A percentile compares a stretch with the other conserved stretches of the same genome.
These are phyloP conservation scores for Rhaphigaster nebulosa DNA, from an alignment of 2,888 invertebrate genomes.

Conservation along the genomic window DNA sequence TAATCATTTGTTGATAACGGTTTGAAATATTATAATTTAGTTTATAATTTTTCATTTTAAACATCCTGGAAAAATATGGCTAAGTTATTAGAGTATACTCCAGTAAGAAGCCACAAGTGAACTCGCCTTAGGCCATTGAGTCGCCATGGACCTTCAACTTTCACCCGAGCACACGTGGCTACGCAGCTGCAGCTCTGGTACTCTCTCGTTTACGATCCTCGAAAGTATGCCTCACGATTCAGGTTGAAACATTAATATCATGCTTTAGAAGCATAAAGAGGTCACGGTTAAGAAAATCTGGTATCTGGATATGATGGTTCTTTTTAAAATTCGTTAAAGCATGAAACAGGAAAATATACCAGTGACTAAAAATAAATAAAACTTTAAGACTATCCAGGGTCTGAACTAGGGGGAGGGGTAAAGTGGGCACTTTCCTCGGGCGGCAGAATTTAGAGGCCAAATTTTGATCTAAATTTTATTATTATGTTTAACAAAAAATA, in stretches of 20 bases:
- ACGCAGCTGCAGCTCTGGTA: slow-evolving; percentile 5
- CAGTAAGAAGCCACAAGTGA: neutral
- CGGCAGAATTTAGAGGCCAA: too few species aligned
- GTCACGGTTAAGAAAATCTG: neutral
- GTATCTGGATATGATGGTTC: neutral
- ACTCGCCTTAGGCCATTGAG: slow-evolving; percentile 15
- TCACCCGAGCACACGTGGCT: slow-evolving; percentile 46
- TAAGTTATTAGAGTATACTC: neutral
- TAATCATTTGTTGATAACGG: neutral
- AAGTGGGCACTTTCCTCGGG: too few species aligned
- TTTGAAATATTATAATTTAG: neutral
- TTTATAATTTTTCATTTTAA: neutral
- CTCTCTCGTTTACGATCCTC: neutral
- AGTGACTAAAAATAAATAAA: too few species aligned
- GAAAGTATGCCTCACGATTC: slow-evolving; percentile 47
- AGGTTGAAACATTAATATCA: neutral
- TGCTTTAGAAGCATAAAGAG: neutral
- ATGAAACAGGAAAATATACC: neutral
- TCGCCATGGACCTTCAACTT: slow-evolving; percentile 27
- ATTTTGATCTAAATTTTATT: too few species aligned
- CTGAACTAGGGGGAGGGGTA: too few species aligned
- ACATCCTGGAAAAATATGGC: neutral
- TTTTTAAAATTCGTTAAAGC: neutral
- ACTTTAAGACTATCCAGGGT: too few species aligned
- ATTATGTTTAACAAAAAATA: too few species aligned